These are phyloP conservation scores for Drosophila saltans DNA, from an alignment of 1,140 invertebrate species.

Conservation along the genomic window DNA sequence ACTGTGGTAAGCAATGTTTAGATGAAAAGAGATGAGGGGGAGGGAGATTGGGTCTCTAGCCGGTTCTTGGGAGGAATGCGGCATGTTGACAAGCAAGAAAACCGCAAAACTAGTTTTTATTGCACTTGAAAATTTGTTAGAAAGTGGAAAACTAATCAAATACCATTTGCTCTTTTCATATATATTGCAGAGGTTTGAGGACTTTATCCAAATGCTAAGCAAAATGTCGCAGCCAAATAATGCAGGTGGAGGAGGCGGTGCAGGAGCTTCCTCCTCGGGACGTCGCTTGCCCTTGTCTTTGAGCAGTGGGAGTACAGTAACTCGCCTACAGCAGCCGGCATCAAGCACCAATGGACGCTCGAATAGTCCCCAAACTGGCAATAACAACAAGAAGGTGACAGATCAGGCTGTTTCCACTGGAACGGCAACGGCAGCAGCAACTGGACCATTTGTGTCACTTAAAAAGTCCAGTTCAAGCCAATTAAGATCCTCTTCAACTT, in stretches of 20 bases:
- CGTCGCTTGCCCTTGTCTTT: conserved; percentile 68
- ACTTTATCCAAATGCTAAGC: conserved; percentile 57
- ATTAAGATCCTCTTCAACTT: conserved; percentile 13
- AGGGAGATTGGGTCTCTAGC: conserved; percentile 2
- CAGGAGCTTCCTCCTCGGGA: conserved; percentile 34
- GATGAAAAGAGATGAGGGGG: neutral
- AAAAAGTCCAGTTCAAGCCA: conserved; percentile 41
- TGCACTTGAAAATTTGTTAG: conserved; percentile 37
- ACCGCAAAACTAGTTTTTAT: conserved; percentile 46
- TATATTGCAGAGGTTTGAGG: conserved; percentile 46
- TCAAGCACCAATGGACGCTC: conserved; percentile 56
- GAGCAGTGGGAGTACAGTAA: conserved; percentile 29
- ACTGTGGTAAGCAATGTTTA: conserved; percentile 48
- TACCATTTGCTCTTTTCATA: neutral
- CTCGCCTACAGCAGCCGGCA: conserved; percentile 50
- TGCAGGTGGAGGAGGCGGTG: conserved; percentile 34
- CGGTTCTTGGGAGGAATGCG: conserved; percentile 44
- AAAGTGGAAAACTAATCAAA: conserved; percentile 17
- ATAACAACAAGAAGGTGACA: conserved; percentile 33
- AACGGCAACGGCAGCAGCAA: neutral
- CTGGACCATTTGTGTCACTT: conserved; percentile 34
- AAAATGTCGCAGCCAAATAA: conserved; percentile 71
- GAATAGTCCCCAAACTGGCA: conserved; percentile 56
- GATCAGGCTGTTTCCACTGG: conserved; percentile 5
- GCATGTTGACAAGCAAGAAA: conserved; percentile 47